A percentile compares a stretch with the other conserved stretches of the same genome.
Evolutionary conservation across 2,797 vertebrate species (phyloP).

Genomic region (Loriculus beryllinus): DNA sequence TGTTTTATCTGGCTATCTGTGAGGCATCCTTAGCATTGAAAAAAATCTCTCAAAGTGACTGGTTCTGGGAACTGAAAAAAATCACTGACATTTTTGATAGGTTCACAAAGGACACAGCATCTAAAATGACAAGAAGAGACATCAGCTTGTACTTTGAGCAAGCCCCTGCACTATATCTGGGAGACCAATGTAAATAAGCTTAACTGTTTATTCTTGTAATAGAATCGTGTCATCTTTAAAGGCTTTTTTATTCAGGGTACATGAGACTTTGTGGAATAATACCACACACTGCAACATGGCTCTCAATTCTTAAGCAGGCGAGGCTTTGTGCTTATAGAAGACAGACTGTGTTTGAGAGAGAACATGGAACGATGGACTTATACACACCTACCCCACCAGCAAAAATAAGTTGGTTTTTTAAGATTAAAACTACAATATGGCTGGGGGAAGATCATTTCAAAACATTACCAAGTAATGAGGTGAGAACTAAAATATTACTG

Average conservation of each 20-base stretch:
- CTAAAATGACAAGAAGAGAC: not conserved
- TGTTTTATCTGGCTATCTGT: not conserved
- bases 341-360: not conserved
- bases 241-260: not conserved
- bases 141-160: not conserved
- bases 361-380: not conserved
- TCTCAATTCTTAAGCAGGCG: not conserved
- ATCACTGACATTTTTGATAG: not conserved
- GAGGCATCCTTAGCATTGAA: not conserved
- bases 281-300: not conserved
- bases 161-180: not conserved
- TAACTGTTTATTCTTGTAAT: not conserved
- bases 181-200: not conserved
- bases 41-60: not conserved
- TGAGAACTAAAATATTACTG: not conserved
- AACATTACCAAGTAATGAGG: not conserved
- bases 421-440: not conserved
- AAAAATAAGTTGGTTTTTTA: not conserved
- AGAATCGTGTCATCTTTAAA: not conserved
- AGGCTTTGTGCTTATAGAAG: not conserved
- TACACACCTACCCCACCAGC: not conserved
- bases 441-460: not conserved
- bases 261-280: not conserved
- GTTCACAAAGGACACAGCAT: not conserved
- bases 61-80: not conserved